phyloP scores from a whole-genome alignment of 2,113 vertebrate genomes.

The Vanacampus margaritifer region DNA sequence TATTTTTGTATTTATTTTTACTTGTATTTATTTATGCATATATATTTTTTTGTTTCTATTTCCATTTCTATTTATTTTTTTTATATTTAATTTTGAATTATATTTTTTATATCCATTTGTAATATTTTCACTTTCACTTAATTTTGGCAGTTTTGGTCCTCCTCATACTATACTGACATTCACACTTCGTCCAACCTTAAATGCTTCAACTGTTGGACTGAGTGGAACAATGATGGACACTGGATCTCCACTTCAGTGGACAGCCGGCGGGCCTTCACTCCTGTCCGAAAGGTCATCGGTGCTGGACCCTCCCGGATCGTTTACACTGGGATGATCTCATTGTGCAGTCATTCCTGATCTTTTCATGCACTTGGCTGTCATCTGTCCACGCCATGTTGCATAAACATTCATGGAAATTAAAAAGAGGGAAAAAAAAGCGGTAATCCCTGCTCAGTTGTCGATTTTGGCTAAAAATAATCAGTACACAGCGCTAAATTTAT shows the following conservation, averaged over 20 bases:
- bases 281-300: slow-evolving; percentile 39
- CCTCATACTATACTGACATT: too few relatives aligned
- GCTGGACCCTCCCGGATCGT: background rate
- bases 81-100: too few relatives aligned
- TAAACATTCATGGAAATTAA: slow-evolving; percentile 30
- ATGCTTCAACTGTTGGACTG: background rate
- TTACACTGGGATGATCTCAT: slow-evolving; percentile 2
- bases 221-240: background rate
- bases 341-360: slow-evolving; percentile 12
- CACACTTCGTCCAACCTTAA: background rate
- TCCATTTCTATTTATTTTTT: too few relatives aligned
- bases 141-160: too few relatives aligned
- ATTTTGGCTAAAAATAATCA: slow-evolving; percentile 50
- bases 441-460: slow-evolving; percentile 46
- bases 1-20: too few relatives aligned
- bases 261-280: slow-evolving; percentile 31
- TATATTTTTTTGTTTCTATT: too few relatives aligned
- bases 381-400: slow-evolving; percentile 13
- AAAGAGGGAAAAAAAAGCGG: slow-evolving; percentile 8
- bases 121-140: too few relatives aligned
- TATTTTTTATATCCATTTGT: too few relatives aligned
- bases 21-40: too few relatives aligned
- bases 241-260: slow-evolving; percentile 3
- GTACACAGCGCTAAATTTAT: slow-evolving; percentile 55
- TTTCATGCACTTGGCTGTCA: background rate